Evolutionary conservation across 2,797 vertebrate genomes (phyloP).

Genomic region (Microtus agrestis): DNA sequence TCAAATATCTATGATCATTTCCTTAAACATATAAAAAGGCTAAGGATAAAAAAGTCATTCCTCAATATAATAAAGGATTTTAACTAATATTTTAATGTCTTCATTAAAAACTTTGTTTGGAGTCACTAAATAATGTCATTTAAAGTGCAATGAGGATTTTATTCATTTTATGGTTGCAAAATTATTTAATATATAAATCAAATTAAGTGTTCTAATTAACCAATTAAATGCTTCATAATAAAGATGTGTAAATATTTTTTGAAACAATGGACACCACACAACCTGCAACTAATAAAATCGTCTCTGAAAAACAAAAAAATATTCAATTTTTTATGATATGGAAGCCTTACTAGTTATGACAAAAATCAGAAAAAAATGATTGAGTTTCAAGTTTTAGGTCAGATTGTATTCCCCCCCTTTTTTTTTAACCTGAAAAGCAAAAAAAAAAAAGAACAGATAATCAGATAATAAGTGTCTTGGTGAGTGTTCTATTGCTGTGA

Average conservation of each 20-base stretch:
- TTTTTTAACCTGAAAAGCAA: background rate
- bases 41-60: background rate
- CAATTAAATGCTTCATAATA: background rate
- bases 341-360: constrained; percentile 8
- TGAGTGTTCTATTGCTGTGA: background rate
- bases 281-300: background rate
- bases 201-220: background rate
- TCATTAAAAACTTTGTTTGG: constrained; percentile 36
- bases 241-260: background rate
- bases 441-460: background rate
- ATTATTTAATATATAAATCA: background rate
- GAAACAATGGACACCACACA: background rate
- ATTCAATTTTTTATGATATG: background rate
- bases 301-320: background rate
- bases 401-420: background rate
- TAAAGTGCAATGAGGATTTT: constrained; percentile 11
- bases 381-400: constrained; percentile 10
- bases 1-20: background rate
- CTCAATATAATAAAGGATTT: background rate
- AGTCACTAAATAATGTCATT: background rate
- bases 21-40: background rate
- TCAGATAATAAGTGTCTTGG: background rate
- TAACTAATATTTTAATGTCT: constrained; percentile 1
- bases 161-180: background rate
- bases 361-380: background rate